Base-by-base conservation (phyloP, 2,113 vertebrate genomes). In the Dendrocopos noguchii region DNA sequence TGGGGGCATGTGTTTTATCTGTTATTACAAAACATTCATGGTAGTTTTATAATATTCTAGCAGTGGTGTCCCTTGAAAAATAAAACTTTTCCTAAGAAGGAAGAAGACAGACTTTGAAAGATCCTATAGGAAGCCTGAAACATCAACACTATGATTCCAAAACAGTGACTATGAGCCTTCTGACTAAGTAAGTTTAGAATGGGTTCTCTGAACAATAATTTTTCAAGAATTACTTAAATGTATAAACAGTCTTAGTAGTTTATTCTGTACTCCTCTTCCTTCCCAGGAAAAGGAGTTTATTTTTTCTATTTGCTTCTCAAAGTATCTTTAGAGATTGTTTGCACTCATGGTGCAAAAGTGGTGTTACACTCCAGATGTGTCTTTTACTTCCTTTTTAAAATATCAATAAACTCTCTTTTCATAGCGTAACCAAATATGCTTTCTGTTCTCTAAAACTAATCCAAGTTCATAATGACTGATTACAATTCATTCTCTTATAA, bases 61-160 rank as follows among this genome's bases (percentile, higher is more conserved):
- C 60, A 92, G 79, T 53, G 65, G n/a, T 85, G 57, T n/a, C 60
- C 72, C 68, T 75, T 75, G 76, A 94, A 96, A 95, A 88, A 92
- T 73, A 87, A 70, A 94, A 94, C 91, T 92, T 94, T 93, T 84
- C 91, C 94, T 90, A 96, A 96, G 77, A 96, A 92, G 94, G 96
- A 94, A 96, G 50, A 93, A 76, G 70, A 7, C 53, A 90, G 81
- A 86, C 70, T 88, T 90, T 73, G 25, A 66, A 90, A 84, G 59
- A 86, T 39, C 1, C 0, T 81, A 86, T 73, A 70, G 50, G 63
- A 94, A 95, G 80, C 77, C 76, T 86, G 80, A 88, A 93, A 88
- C 70, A 94, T 94, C 92, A 95, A 86, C 94, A 95, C 46, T 75
- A 81, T 55, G 66, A 95, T 95, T 90, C 93, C 95, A 95, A 72